Evolutionary conservation across 2,797 vertebrate species (phyloP).

Genomic region (Amblyraja radiata): DNA sequence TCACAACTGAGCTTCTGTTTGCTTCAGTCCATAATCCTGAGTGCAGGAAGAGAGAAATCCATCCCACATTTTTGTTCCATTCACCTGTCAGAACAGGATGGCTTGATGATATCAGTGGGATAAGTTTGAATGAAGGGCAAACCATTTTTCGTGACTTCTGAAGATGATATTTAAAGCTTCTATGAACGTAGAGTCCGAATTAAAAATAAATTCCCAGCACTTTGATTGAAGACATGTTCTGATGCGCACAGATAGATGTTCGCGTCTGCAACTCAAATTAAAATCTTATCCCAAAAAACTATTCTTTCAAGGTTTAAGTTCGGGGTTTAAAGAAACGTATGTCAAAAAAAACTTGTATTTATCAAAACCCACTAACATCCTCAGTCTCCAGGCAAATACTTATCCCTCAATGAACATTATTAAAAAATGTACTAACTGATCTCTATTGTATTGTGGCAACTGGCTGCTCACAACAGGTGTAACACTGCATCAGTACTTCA

Average conservation of each 20-base stretch:
- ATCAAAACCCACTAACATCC: not conserved
- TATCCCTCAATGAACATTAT: no score
- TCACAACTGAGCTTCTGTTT: not conserved
- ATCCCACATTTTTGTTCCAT: not conserved
- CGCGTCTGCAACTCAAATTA: not conserved
- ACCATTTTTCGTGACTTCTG: not conserved
- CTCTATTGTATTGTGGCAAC: no score
- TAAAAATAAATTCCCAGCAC: not conserved
- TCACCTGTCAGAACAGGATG: not conserved
- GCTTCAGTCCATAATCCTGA: not conserved
- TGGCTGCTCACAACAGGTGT: no score
- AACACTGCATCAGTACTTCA: no score
- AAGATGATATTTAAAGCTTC: not conserved
- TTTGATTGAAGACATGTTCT: not conserved
- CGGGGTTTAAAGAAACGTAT: not conserved
- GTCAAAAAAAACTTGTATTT: not conserved
- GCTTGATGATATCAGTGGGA: not conserved
- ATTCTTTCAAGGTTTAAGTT: not conserved
- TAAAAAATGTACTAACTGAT: no score
- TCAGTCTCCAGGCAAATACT: no score
- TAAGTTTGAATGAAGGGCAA: not conserved
- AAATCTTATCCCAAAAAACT: not conserved
- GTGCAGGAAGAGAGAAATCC: not conserved
- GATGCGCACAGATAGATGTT: not conserved
- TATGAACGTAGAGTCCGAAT: not conserved